These are phyloP conservation scores for Salvelinus alpinus DNA, from an alignment of 2,113 vertebrate species.

Conservation along the genomic window DNA sequence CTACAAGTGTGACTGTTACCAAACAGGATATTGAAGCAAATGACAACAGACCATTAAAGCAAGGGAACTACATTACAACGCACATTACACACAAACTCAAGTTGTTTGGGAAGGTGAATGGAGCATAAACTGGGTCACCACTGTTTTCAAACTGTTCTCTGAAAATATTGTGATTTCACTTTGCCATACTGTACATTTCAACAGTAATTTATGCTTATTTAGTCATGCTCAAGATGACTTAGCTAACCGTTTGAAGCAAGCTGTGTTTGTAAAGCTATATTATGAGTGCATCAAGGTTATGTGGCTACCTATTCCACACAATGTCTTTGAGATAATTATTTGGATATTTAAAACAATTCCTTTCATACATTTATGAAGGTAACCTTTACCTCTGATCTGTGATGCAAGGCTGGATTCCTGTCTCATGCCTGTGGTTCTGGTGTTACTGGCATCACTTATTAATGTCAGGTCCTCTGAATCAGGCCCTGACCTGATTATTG, in stretches of 20 bases:
- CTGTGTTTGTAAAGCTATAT: background rate
- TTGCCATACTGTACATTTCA: background rate
- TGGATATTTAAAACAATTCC: no score
- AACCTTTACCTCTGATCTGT: no score
- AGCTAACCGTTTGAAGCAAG: background rate
- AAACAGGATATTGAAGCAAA: constrained; percentile 38
- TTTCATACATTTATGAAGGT: no score
- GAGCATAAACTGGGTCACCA: background rate
- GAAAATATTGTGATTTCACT: constrained; percentile 15
- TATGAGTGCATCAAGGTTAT: no score
- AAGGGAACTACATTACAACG: background rate
- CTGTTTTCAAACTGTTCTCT: background rate
- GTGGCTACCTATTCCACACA: no score
- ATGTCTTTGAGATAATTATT: no score
- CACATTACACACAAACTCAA: constrained; percentile 12
- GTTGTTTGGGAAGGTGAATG: constrained; percentile 3
- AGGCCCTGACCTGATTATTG: constrained; percentile 22
- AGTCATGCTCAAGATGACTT: background rate
- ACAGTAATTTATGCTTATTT: background rate
- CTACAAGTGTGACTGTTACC: constrained; percentile 22
- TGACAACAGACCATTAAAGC: constrained; percentile 17
- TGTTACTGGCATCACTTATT: constrained; percentile 11
- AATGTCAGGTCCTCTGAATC: constrained; percentile 8
- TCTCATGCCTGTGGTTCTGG: constrained; percentile 52
- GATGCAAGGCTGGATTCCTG: no score